These are phyloP conservation scores for Tragelaphus strepsiceros DNA, from an alignment of 2,113 vertebrate species.

Conservation along the genomic window DNA sequence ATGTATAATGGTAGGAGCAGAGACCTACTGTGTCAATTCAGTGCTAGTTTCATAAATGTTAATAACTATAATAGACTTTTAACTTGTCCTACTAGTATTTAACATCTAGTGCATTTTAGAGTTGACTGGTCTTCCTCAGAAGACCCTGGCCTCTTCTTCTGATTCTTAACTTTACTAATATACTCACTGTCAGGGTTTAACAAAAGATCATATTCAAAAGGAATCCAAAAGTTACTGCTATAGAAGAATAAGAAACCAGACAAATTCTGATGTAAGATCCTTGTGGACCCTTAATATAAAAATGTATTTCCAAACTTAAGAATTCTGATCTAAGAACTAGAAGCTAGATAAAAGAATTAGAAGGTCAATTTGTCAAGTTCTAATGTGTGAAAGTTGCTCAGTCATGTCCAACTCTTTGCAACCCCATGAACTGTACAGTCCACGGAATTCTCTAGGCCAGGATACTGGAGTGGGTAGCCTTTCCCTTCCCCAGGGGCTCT, in stretches of 20 bases:
- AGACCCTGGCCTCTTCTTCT: neutral
- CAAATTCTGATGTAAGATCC: neutral
- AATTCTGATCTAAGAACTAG: conserved; percentile 17
- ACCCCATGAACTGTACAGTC: neutral
- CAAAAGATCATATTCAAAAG: neutral
- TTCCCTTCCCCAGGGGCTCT: neutral
- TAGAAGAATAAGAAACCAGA: conserved; percentile 2
- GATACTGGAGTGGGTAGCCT: neutral
- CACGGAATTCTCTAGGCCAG: neutral
- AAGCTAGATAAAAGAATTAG: neutral
- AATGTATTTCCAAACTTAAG: neutral
- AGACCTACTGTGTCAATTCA: neutral
- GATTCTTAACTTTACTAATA: conserved; percentile 10
- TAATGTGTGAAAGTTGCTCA: neutral
- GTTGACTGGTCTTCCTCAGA: neutral
- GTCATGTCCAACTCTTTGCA: neutral
- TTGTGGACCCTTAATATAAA: neutral
- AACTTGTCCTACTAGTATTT: neutral
- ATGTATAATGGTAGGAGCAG: neutral
- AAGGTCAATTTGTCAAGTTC: conserved; percentile 13
- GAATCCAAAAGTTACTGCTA: neutral
- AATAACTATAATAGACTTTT: neutral
- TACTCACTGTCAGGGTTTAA: neutral
- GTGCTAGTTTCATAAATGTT: conserved; percentile 1
- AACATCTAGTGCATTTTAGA: neutral